Conservation (phyloP, 2,888 invertebrate genomes). For the Acanthosoma haemorrhoidale region DNA sequence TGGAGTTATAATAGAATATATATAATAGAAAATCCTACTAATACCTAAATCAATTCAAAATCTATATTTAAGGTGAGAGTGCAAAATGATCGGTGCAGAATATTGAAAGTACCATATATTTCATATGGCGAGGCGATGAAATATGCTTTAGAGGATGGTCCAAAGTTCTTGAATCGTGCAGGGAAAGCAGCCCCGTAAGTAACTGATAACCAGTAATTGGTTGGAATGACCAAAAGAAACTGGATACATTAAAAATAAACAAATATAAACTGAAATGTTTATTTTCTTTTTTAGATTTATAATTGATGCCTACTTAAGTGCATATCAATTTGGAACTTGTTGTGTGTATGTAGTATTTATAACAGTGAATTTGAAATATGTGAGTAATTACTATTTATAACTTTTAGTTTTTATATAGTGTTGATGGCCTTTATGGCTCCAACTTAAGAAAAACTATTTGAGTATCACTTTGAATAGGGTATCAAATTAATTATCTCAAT, state of each 20-base stretch:
- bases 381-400: too few relatives aligned
- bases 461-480: too few relatives aligned
- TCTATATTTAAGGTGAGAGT: constrained; percentile 46
- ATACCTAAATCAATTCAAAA: not conserved
- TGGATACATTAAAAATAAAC: too few relatives aligned
- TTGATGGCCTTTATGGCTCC: too few relatives aligned
- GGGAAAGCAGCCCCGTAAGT: too few relatives aligned
- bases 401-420: too few relatives aligned
- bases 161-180: too few relatives aligned
- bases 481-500: too few relatives aligned
- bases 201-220: too few relatives aligned
- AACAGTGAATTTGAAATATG: constrained; percentile 54
- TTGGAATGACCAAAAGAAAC: too few relatives aligned
- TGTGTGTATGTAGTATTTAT: constrained; percentile 77
- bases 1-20: not conserved
- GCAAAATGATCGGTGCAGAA: constrained; percentile 58
- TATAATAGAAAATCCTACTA: not conserved
- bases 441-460: too few relatives aligned
- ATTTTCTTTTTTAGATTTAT: constrained; percentile 48
- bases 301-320: constrained; percentile 62
- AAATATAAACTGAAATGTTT: too few relatives aligned
- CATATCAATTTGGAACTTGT: constrained; percentile 81
- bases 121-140: constrained; percentile 79
- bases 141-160: constrained; percentile 28
- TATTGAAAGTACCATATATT: constrained; percentile 64